phyloP scores from a whole-genome alignment of 2,888 invertebrate species.

The Drosophila rubida region DNA sequence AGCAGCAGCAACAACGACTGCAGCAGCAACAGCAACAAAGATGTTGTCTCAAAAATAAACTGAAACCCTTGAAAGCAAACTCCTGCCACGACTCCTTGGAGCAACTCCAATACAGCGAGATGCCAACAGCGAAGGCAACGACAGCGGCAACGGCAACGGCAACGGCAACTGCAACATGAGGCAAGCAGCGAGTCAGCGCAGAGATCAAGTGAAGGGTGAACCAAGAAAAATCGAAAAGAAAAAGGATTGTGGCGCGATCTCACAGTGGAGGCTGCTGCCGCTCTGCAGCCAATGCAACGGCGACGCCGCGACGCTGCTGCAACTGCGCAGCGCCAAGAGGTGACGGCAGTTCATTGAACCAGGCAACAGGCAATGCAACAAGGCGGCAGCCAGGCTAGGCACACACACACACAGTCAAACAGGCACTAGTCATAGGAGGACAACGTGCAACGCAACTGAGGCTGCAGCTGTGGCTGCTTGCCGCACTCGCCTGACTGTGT shows the following conservation, averaged over 20 bases:
- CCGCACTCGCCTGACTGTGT: neutral
- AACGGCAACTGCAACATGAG: conserved; percentile 17
- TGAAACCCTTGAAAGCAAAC: conserved; percentile 70
- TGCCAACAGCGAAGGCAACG: conserved; percentile 12
- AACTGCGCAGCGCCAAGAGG: conserved; percentile 71
- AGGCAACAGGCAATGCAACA: conserved; percentile 48
- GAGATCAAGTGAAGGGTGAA: conserved; percentile 78
- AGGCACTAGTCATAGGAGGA: conserved; percentile 54
- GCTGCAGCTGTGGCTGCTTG: neutral
- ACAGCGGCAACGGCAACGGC: conserved; percentile 10
- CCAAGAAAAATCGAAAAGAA: conserved; percentile 72
- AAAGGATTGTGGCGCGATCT: conserved; percentile 67
- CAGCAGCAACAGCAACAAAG: conserved; percentile 21
- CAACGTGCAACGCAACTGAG: conserved; percentile 37
- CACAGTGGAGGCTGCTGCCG: conserved; percentile 25
- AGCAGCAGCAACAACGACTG: neutral
- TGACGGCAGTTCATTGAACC: conserved; percentile 78
- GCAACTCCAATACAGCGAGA: conserved; percentile 8
- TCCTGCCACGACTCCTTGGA: conserved; percentile 63
- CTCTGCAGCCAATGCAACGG: conserved; percentile 2
- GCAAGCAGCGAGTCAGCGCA: conserved; percentile 51
- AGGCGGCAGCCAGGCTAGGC: conserved; percentile 33
- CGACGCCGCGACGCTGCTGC: conserved; percentile 33
- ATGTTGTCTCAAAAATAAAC: conserved; percentile 53
- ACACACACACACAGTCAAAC: conserved; percentile 28